Evolutionary conservation across 1,140 invertebrate genomes (phyloP).

Genomic region (Sminthurinus signatus): DNA sequence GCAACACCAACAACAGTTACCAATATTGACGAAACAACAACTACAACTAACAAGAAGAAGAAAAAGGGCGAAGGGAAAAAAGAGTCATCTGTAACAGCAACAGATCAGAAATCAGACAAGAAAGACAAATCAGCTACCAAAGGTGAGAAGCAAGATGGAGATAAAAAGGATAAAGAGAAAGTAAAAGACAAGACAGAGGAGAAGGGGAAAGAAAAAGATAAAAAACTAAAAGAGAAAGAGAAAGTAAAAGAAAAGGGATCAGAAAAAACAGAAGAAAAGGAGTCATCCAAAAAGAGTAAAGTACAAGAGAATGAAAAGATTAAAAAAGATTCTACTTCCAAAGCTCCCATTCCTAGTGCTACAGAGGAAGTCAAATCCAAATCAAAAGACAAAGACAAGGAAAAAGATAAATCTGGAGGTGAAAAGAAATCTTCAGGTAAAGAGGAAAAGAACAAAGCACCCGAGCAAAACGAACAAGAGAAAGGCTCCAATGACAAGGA

Average conservation of each 20-base stretch:
- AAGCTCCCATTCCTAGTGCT: no score
- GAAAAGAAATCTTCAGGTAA: no score
- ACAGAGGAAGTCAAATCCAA: no score
- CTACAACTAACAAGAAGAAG: not conserved
- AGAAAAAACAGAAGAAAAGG: slow-evolving; percentile 12
- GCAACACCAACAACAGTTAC: not conserved
- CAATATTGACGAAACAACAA: not conserved
- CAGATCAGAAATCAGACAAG: not conserved
- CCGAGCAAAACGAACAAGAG: no score
- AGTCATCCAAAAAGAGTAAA: no score
- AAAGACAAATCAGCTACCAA: not conserved
- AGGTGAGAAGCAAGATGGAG: not conserved
- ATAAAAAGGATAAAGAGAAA: not conserved
- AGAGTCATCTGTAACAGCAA: not conserved
- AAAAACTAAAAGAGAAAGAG: slow-evolving; percentile 22
- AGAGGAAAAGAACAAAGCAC: no score
- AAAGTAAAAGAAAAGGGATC: slow-evolving; percentile 13
- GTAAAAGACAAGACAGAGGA: slow-evolving; percentile 6
- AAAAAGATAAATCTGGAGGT: no score
- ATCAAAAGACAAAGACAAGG: no score
- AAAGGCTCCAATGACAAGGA: no score
- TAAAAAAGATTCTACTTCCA: no score
- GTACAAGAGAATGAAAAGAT: no score
- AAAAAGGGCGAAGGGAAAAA: not conserved
- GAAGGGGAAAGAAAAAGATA: slow-evolving; percentile 16